Percentiles rank a stretch among this genome's conserved stretches.
These are phyloP conservation scores for Lacanobia oleracea DNA, from an alignment of 2,888 invertebrate species.

Conservation along the genomic window DNA sequence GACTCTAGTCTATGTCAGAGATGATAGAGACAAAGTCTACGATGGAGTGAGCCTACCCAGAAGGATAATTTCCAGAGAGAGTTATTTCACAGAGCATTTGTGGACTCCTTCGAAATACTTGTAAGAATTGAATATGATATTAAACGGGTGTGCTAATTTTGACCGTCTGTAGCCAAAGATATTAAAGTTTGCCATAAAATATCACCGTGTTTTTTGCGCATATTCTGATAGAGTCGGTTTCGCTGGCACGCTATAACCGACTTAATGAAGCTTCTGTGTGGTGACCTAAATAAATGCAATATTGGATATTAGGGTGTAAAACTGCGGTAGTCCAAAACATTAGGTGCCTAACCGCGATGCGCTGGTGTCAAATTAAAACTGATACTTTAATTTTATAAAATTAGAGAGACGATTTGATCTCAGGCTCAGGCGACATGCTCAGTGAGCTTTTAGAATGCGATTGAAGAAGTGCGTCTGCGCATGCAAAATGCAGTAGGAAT, in stretches of 20 bases:
- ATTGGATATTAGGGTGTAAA: slow-evolving; percentile 37
- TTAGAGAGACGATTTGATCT: no score
- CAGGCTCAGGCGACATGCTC: not conserved
- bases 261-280: slow-evolving; percentile 57
- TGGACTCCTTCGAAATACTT: slow-evolving; percentile 1
- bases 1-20: no score
- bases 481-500: not conserved
- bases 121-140: slow-evolving; percentile 25
- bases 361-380: slow-evolving; percentile 19
- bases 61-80: no score
- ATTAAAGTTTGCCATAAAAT: slow-evolving; percentile 29
- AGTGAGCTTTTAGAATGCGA: not conserved
- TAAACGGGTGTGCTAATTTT: slow-evolving; percentile 62
- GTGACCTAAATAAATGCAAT: slow-evolving; percentile 59
- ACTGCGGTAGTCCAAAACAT: slow-evolving; percentile 38
- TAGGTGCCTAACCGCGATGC: slow-evolving; percentile 14
- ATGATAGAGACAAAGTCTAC: no score
- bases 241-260: slow-evolving; percentile 57
- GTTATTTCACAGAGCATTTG: slow-evolving; percentile 27
- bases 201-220: slow-evolving; percentile 45
- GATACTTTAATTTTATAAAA: slow-evolving; percentile 2
- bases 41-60: no score
- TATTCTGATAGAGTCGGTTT: slow-evolving; percentile 56
- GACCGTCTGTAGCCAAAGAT: slow-evolving; percentile 37
- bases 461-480: not conserved